Evolutionary conservation across 2,888 invertebrate genomes (phyloP).

Genomic region (Pheosia tremula): DNA sequence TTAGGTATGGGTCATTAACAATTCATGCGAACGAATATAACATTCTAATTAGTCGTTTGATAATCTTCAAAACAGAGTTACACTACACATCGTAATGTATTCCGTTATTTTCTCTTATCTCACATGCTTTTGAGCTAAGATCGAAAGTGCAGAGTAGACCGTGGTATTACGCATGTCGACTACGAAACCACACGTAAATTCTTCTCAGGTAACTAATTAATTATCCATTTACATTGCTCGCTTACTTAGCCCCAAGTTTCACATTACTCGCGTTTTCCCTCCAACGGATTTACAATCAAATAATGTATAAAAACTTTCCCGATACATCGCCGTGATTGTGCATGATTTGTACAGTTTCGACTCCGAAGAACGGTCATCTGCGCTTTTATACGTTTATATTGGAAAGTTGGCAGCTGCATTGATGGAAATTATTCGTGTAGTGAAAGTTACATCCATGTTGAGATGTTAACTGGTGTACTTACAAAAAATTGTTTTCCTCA

Average conservation of each 20-base stretch:
- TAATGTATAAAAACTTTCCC: conserved; percentile 56
- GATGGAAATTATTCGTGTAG: conserved; percentile 65
- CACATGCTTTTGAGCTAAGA: conserved; percentile 16
- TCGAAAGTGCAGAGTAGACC: conserved; percentile 41
- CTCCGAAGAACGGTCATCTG: conserved; percentile 55
- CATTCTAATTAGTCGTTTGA: conserved; percentile 34
- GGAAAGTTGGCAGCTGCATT: conserved; percentile 72
- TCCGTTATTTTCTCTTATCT: conserved; percentile 26
- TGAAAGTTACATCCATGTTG: conserved; percentile 46
- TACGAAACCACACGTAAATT: conserved; percentile 23
- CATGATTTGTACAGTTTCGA: conserved; percentile 60
- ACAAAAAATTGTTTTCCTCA: conserved; percentile 56
- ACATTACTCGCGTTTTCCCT: conserved; percentile 23
- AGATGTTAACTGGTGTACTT: conserved; percentile 40
- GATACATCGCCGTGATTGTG: conserved; percentile 61
- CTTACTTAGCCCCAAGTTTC: conserved; percentile 11
- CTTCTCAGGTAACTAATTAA: conserved; percentile 35
- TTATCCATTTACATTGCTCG: conserved; percentile 28
- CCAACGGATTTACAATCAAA: conserved; percentile 22
- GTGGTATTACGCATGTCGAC: conserved; percentile 24
- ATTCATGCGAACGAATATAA: conserved; percentile 38
- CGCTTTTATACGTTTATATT: conserved; percentile 63
- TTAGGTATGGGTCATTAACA: conserved; percentile 40
- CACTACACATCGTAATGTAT: conserved; percentile 12
- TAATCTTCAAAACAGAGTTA: conserved; percentile 18